Base-by-base conservation (phyloP, 2,888 invertebrate genomes). In the Loripinus fragilis region DNA sequence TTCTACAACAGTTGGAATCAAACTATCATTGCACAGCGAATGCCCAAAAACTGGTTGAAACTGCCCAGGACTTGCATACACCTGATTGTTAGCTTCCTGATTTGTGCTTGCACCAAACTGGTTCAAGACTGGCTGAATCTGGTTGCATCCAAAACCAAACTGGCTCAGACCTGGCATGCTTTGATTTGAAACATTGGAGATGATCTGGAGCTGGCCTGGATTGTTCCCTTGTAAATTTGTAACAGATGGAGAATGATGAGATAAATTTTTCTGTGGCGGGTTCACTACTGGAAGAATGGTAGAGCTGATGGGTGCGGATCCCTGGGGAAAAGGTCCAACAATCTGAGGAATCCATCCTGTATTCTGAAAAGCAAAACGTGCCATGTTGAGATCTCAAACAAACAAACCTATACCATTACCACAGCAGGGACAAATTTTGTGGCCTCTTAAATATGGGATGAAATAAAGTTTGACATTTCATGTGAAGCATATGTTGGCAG, bases 281-380 rank as follows among this genome's bases (percentile, higher is more conserved):
- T 60, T 60, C 25, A 23, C 52, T 17, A 33, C 60, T 33, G 33
- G 17, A 3, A 17, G 5, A 20, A 55, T 28, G 7, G 55, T 7
- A 28, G 55, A 28, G 20, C 28, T 55, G 20, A 12, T 17, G 10
- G 33, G 33, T 10, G 28, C 33, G 10, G 28, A 8, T 15, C 17
- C 33, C 28, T 60, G 30, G 33, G 60, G 20, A 5, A 33, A 23
- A 2, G 30, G 60, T 33, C 60, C 60, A 33, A 33, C 20, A 23
- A 60, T 7, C 33, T 60, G 60, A 33, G 60, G 60, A 1, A 60
- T 17, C 60, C 60, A 60, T n/a, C 60, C 33, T 33, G 60, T 17
- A 60, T 33, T 60, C 60, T 60, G 52, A 25, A 52, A 23, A 45
- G 3, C 2, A 45, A 45, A 45, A 38, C n/a, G n/a, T n/a, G n/a